These are phyloP conservation scores for Ceratosolen fusciceps DNA, from an alignment of 1,140 invertebrate species.

Conservation along the genomic window DNA sequence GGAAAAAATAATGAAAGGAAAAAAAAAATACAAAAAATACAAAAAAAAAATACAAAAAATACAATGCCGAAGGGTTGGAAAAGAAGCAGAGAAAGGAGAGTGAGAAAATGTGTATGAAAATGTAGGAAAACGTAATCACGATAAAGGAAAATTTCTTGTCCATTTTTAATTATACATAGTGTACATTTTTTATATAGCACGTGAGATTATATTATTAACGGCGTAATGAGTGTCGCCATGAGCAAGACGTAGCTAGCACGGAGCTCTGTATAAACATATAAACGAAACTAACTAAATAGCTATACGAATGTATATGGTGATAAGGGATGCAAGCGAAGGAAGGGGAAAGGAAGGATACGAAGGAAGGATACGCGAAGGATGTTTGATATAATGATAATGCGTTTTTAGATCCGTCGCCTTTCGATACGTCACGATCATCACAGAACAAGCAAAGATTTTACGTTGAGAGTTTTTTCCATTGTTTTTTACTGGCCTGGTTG, in stretches of 20 bases:
- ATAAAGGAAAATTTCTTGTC: conserved; percentile 61
- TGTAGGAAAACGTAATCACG: no score
- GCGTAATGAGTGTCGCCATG: conserved; percentile 48
- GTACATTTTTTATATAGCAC: conserved; percentile 72
- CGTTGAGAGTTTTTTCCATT: conserved; percentile 43
- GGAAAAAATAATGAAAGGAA: neutral
- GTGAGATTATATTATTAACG: conserved; percentile 63
- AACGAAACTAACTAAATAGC: no score
- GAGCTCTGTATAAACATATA: conserved; percentile 58
- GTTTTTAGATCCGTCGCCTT: conserved; percentile 44
- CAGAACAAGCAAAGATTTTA: conserved; percentile 29
- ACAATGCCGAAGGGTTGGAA: no score
- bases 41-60: conserved; percentile 1
- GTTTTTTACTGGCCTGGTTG: conserved; percentile 51
- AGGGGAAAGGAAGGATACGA: conserved; percentile 46
- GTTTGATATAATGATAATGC: no score
- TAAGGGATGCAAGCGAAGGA: no score
- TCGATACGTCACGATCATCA: conserved; percentile 42
- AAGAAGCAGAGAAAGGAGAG: no score
- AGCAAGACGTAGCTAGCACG: conserved; percentile 47
- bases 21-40: no score
- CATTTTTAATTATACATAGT: conserved; percentile 72
- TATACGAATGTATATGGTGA: no score
- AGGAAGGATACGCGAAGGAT: no score
- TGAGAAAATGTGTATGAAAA: no score